Conservation (phyloP, 2,888 invertebrate genomes). For the Eristalis arbustorum region DNA sequence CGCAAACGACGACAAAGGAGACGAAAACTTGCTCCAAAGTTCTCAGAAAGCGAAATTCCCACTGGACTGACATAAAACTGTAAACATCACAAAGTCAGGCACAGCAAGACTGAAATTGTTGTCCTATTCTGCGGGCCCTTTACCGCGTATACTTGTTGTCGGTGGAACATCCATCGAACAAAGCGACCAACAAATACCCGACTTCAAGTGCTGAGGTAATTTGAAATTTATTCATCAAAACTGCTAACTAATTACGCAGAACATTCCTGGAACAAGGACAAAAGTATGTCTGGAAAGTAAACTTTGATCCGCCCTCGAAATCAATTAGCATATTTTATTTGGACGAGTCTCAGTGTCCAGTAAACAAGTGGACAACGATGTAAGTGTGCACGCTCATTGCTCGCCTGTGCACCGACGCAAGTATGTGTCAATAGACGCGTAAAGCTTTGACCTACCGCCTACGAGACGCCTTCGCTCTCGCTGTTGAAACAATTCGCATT, state of each 20-base stretch:
- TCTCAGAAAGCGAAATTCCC: slow-evolving; percentile 15
- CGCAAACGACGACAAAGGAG: background rate
- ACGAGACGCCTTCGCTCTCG: background rate
- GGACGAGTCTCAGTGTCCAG: background rate
- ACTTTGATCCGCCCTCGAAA: background rate
- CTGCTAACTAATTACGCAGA: slow-evolving; percentile 11
- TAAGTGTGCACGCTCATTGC: too few species aligned
- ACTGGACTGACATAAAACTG: slow-evolving; percentile 27
- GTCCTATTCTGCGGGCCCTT: slow-evolving; percentile 3
- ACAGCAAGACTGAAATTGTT: background rate
- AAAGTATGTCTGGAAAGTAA: background rate
- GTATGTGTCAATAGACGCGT: background rate
- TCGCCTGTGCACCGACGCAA: background rate
- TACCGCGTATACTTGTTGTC: background rate
- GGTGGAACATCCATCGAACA: background rate
- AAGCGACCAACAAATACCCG: background rate
- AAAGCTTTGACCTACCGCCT: background rate
- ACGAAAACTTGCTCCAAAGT: slow-evolving; percentile 23
- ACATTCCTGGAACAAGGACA: background rate
- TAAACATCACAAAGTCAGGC: slow-evolving; percentile 30
- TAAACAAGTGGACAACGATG: background rate
- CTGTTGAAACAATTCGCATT: background rate
- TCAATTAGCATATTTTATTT: background rate
- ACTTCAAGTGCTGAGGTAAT: background rate
- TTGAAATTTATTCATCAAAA: slow-evolving; percentile 4